Conservation (phyloP, 2,797 vertebrate genomes). For the Dendrocincla fuliginosa region DNA sequence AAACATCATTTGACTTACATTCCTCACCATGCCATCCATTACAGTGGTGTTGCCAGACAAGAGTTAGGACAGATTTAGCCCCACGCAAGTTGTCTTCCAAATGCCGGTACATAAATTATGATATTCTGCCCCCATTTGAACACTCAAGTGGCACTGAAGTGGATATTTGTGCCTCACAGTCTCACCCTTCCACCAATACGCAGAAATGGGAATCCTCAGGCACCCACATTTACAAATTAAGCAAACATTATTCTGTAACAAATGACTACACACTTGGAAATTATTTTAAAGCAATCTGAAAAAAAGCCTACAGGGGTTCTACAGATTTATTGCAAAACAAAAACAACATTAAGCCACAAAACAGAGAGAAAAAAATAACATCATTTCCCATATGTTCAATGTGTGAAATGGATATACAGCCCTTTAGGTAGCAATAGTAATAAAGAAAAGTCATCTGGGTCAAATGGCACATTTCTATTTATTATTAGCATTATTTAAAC, state of each 20-base stretch:
- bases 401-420: slow-evolving; percentile 17
- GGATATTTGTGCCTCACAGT: background rate
- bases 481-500: slow-evolving; percentile 55
- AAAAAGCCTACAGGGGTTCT: slow-evolving; percentile 47
- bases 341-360: slow-evolving; percentile 41
- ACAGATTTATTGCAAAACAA: slow-evolving; percentile 49
- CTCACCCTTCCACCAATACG: background rate
- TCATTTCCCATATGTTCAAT: slow-evolving; percentile 38
- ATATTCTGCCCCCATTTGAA: background rate
- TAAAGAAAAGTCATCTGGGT: slow-evolving; percentile 55
- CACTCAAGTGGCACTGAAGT: background rate
- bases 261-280: slow-evolving; percentile 33
- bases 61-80: background rate
- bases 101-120: background rate
- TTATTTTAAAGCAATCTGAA: slow-evolving; percentile 54
- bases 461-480: slow-evolving; percentile 44
- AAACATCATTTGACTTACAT: slow-evolving; percentile 15
- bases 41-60: background rate
- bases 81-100: background rate
- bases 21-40: background rate
- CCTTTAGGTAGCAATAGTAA: slow-evolving; percentile 50
- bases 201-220: slow-evolving; percentile 41
- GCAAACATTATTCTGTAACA: slow-evolving; percentile 42
- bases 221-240: slow-evolving; percentile 48
- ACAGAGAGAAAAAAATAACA: slow-evolving; percentile 18